These are phyloP conservation scores for Manis crassicaudata DNA, from an alignment of 2,797 vertebrate genomes.

Conservation along the genomic window DNA sequence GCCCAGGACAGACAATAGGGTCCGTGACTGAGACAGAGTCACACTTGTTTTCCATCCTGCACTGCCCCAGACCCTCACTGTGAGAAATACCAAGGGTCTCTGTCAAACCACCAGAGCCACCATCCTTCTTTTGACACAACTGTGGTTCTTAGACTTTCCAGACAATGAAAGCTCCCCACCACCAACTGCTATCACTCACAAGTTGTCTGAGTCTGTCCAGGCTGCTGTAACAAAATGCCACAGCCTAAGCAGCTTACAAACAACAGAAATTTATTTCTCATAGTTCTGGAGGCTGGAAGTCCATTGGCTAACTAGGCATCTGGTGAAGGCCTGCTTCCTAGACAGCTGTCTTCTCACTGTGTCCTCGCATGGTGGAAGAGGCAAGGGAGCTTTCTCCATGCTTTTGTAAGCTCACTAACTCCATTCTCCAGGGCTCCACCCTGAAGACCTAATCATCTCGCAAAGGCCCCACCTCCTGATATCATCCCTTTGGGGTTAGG, in stretches of 20 bases:
- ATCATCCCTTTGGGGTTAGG: not conserved
- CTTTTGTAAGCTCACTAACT: not conserved
- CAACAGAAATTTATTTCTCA: not conserved
- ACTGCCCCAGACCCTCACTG: fast-evolving
- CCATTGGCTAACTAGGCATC: not conserved
- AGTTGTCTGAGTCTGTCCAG: not conserved
- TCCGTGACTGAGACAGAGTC: too few species aligned
- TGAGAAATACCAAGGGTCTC: not conserved
- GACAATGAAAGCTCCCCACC: not conserved
- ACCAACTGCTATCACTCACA: not conserved
- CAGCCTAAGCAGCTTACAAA: not conserved
- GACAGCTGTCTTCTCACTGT: not conserved
- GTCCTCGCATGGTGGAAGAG: not conserved
- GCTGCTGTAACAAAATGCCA: not conserved
- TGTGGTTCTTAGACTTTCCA: not conserved
- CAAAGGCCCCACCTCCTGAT: not conserved
- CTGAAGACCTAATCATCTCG: not conserved
- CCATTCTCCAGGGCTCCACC: not conserved
- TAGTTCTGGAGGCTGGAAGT: not conserved
- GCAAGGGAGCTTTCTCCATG: not conserved
- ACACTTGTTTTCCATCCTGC: not conserved
- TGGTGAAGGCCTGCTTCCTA: not conserved
- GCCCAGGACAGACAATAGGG: not conserved
- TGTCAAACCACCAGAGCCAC: not conserved
- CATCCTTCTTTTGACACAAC: not conserved